Conservation (phyloP, 2,797 vertebrate species). For the Coracias cyanogaster region DNA sequence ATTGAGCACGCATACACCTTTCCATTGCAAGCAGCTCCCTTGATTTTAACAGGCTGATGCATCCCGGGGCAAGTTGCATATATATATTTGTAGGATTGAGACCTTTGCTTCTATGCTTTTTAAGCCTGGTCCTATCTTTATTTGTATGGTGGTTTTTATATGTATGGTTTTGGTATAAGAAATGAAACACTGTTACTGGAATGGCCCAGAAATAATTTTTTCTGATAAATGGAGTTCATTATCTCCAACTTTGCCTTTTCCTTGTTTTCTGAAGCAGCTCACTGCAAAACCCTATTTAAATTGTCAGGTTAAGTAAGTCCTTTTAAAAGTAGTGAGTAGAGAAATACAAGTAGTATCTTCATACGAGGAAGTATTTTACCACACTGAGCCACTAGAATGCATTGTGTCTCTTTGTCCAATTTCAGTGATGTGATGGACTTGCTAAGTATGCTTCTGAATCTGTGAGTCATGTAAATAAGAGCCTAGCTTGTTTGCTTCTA, state of each 20-base stretch:
- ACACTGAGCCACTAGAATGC: conserved; percentile 59
- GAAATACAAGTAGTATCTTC: not conserved
- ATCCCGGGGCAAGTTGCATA: not conserved
- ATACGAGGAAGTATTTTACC: conserved; percentile 28
- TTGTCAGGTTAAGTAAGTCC: not conserved
- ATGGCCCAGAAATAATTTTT: not conserved
- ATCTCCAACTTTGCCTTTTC: not conserved
- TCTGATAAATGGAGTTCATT: not conserved
- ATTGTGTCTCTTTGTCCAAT: conserved; percentile 61
- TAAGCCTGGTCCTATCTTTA: not conserved
- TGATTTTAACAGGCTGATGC: not conserved
- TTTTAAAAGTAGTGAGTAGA: not conserved
- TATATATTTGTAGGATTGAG: not conserved
- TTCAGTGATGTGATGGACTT: not conserved
- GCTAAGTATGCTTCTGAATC: not conserved
- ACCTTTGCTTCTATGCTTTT: not conserved
- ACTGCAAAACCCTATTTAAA: conserved; percentile 6
- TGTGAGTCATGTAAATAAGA: conserved; percentile 16
- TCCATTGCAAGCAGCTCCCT: not conserved
- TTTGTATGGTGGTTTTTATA: not conserved
- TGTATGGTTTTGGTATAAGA: not conserved
- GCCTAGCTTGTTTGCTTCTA: conserved; percentile 24
- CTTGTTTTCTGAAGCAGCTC: conserved; percentile 9
- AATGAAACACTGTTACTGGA: not conserved
- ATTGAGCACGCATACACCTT: not conserved